Evolutionary conservation across 1,140 invertebrate species (phyloP), one percentile per base, ranked within the genome.

Genomic region (Atta cephalotes): DNA sequence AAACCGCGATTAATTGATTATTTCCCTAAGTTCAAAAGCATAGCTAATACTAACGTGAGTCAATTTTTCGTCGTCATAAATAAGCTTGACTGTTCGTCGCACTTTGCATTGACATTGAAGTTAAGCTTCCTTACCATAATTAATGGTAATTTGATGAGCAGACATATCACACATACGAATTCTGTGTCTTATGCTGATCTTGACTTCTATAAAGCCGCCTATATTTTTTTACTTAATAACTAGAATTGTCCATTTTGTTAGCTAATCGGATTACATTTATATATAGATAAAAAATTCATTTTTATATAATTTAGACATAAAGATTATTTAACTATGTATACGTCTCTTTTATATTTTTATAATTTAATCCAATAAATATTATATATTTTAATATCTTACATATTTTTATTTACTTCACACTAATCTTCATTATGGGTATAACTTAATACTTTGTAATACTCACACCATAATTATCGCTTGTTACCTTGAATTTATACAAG

Each of bases 91-190:
- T 18, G 7, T 66, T 66, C 28, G 12, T 56, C 18, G 49, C 9
- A 3, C 9, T 80, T 70, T 39, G 60, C 76, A 56, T 70, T 56
- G 65, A 65, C 16, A 39, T 21, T 71, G 18, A 7, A 71, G 3
- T 70, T 71, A 81, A 81, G 77, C n/a, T 21, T 39, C n/a, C 31
- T 16, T 18, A 31, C 39, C 25, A 16, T 31, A 85, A 85, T 68
- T 85, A 79, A 65, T 12, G 35, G 51, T 21, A 85, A 85, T 85
- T 85, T 78, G n/a, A 45, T 28, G 28, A 78, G 62, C 7, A 25
- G 31, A 28, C 18, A 28, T 18, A 76, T 39, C 16, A 25, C 14
- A 63, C 21, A 14, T 74, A 35, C 21, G 3, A 84, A 51, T 56
- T 77, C n/a, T 25, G 25, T 25, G 16, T 74, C 70, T 62, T 21